These are phyloP conservation scores for Papilio gigon DNA, from an alignment of 2,888 invertebrate genomes.

Conservation along the genomic window DNA sequence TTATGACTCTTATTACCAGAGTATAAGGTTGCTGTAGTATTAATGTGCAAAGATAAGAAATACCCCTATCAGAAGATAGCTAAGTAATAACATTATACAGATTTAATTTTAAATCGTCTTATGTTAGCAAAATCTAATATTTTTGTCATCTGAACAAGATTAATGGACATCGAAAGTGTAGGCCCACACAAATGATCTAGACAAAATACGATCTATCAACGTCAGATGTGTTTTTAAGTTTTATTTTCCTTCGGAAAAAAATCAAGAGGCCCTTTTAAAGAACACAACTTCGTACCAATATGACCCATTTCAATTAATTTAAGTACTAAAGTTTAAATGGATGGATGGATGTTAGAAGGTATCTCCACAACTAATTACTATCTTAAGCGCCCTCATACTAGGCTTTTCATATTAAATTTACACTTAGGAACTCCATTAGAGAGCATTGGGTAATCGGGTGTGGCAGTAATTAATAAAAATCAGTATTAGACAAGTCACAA, in stretches of 20 bases:
- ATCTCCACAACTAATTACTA: no score
- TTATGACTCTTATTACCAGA: background rate
- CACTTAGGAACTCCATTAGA: no score
- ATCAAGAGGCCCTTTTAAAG: no score
- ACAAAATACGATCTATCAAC: slow-evolving; percentile 37
- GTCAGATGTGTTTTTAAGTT: slow-evolving; percentile 29
- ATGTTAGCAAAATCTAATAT: background rate
- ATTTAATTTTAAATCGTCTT: background rate
- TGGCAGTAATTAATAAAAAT: no score
- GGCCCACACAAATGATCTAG: slow-evolving; percentile 16
- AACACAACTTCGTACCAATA: no score
- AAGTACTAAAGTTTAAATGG: no score
- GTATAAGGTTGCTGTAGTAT: slow-evolving; percentile 15
- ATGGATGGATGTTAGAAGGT: no score
- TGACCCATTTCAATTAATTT: no score
- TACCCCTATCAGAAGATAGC: background rate
- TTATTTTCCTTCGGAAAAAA: slow-evolving; percentile 1
- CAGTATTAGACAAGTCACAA: no score
- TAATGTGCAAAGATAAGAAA: background rate
- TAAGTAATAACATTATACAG: background rate
- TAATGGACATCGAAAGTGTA: slow-evolving; percentile 18
- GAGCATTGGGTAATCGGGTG: no score
- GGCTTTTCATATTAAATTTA: no score
- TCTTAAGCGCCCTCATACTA: no score
- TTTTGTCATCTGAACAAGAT: slow-evolving; percentile 26